Evolutionary conservation across 37 sponge, comb jelly and placozoan species (phyloP), one percentile per base, ranked within the genome.

Genomic region (Spongilla lacustris): DNA sequence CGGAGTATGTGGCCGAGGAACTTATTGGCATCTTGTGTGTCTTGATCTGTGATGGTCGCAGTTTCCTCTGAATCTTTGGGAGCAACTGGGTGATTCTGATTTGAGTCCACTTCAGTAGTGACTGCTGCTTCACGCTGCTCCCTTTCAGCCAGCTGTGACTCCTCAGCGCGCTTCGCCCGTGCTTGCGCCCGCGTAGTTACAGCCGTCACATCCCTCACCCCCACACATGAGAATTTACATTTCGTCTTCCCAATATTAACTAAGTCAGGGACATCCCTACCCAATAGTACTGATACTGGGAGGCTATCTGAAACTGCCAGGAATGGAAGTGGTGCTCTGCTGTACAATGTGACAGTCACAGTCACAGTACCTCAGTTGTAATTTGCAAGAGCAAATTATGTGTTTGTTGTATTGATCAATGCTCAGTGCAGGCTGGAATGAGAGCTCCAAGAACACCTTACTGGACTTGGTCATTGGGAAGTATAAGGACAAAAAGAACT

Each of bases 91-190:
- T 58, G 58, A 58, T 19, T 58, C 58, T 58, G 58, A 58, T 17
- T 58, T 58, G 58, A 58, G 58, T 58, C 58, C 58, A 58, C 58
- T 58, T 58, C 58, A 58, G 58, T 58, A 58, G 58, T 58, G 58
- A 58, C 58, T 58, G 58, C 58, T 58, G 58, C 58, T 58, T 58
- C 58, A 58, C 58, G 58, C 58, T 58, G 58, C 58, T 58, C 58
- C 58, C 58, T 58, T 58, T 58, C 58, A 58, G 58, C 58, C 58
- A 58, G 58, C 58, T 58, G 58, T 13, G 58, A 58, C 58, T 58
- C 58, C 58, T 58, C 58, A 17, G 58, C 19, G 58, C 58, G 58
- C 58, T 58, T 58, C 19, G 58, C 58, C 58, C 58, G 58, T 58
- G 58, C 58, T 58, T 58, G 58, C 58, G 58, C 58, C 58, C 58